These are phyloP conservation scores for Drosophila aff. DNA, from an alignment of 1,140 invertebrate species.

Conservation along the genomic window DNA sequence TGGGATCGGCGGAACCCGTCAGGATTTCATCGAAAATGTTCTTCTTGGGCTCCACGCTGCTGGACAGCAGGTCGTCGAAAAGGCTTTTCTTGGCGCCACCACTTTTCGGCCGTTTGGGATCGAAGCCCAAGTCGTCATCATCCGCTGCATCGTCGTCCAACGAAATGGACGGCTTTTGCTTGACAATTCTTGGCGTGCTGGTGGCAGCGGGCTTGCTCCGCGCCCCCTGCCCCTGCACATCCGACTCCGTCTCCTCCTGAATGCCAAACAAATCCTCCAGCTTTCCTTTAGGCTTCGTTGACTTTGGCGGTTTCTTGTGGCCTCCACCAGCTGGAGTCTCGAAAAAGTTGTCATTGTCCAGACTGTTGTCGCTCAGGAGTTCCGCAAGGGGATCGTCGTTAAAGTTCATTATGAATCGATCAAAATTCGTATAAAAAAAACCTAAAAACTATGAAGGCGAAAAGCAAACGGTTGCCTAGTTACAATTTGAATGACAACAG, in stretches of 20 bases:
- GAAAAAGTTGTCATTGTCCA: constrained; percentile 86
- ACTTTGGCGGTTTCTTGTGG: constrained; percentile 51
- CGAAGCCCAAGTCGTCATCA: constrained; percentile 82
- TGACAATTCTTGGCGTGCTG: constrained; percentile 72
- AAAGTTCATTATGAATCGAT: constrained; percentile 64
- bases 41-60: constrained; percentile 58
- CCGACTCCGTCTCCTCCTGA: constrained; percentile 71
- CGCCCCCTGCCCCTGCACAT: constrained; percentile 39
- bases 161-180: constrained; percentile 72
- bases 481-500: constrained; percentile 38
- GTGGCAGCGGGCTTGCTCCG: constrained; percentile 32
- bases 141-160: constrained; percentile 64
- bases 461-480: constrained; percentile 60
- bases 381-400: constrained; percentile 85
- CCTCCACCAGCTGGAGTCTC: constrained; percentile 70
- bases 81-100: constrained; percentile 52
- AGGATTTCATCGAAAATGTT: constrained; percentile 70
- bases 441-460: neutral
- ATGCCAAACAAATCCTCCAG: constrained; percentile 83
- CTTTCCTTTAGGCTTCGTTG: constrained; percentile 56
- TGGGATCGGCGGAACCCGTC: constrained; percentile 10
- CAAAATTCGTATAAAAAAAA: neutral
- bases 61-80: constrained; percentile 61
- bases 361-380: constrained; percentile 85
- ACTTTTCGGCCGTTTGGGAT: constrained; percentile 80